Evolutionary conservation across 1,140 invertebrate species (phyloP), one percentile per base, ranked within the genome.

Genomic region (Adelges cooleyi): DNA sequence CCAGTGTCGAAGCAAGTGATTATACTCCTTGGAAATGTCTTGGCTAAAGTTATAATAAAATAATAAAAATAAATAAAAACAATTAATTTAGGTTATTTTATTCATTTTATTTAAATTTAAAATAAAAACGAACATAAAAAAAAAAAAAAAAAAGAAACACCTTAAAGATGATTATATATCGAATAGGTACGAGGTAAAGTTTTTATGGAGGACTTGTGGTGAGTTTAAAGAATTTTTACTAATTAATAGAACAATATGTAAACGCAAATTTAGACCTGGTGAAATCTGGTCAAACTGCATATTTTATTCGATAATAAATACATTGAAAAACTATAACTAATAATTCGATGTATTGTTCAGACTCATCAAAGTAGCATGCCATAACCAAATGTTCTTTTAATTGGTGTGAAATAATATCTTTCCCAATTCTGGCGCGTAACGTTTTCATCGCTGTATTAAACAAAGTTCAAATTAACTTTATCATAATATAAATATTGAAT

Each of bases 311-410:
- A 65, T n/a, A n/a, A 65, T 25, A 42, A 51, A 65, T 17, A 38
- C 20, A 38, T 6, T 48, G 20, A 50, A 49, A 33, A 65, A 65
- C 48, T 40, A 49, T 33, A 49, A 27, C 48, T 18, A 51, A 65
- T 18, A 50, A 50, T 62, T 62, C 20, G 15, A 40, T 17, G 15
- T 23, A 56, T 33, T 62, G 56, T 38, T 50, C 62, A 65, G 17
- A 51, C 49, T 65, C 10, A 65, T 51, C n/a, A n/a, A n/a, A 65
- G 33, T 40, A 93, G 89, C 71, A 90, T 72, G 71, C 90, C 92
- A 75, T 91, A 96, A 36, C 92, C 92, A 76, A 96, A 95, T 1
- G 88, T 87, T 72, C 87, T 82, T 76, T 91, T 93, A 71, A 97
- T 95, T 67, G 89, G 82, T 69, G 92, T 84, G 83, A 91, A 96